Base-by-base conservation (phyloP, 2,113 vertebrate species). In the Heterochromis multidens region DNA sequence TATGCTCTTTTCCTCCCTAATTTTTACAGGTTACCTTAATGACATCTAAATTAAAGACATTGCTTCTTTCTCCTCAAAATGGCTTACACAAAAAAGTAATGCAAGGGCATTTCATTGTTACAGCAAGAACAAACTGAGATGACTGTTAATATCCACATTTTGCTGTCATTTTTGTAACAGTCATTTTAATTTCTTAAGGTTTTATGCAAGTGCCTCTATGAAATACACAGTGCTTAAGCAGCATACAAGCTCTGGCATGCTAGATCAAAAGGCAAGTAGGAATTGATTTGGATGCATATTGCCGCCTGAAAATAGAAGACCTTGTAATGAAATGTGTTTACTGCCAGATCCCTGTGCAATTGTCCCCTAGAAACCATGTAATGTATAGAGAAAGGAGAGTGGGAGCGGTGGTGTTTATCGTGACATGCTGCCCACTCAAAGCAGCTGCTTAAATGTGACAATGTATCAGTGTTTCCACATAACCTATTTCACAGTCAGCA, bases 291-390 rank as follows among this genome's bases (percentile, higher is more conserved):
- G 84, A 92, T 91, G 83, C 79, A 4, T 92, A 77, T 81, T 57
- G 79, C 82, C 4, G 80, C 80, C 54, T 78, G 86, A 83, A 93
- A 92, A 91, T 87, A 91, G 92, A 92, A 91, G 65, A 80, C 78
- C 89, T 88, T 81, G 86, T 90, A 92, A 91, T 92, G 87, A 90
- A 72, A 70, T 79, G 5, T 91, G 87, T 90, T 93, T 92, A 89
- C 86, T 84, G 88, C 77, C 65, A 65, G 58, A 81, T 84, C 59
- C 46, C 43, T 65, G 57, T 19, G 3, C 70, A 80, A 91, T 82
- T 83, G 79, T 93, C 87, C 82, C 77, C 59, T 16, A 79, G 85
- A 87, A 88, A 65, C 79, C 63, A 58, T 88, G 86, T 77, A 85
- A 91, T 84, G 74, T 79, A 88, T 23, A 62, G 46, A 89, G 72